Evolutionary conservation across 2,888 invertebrate species (phyloP).

Genomic region (Sarcophaga subvicina): DNA sequence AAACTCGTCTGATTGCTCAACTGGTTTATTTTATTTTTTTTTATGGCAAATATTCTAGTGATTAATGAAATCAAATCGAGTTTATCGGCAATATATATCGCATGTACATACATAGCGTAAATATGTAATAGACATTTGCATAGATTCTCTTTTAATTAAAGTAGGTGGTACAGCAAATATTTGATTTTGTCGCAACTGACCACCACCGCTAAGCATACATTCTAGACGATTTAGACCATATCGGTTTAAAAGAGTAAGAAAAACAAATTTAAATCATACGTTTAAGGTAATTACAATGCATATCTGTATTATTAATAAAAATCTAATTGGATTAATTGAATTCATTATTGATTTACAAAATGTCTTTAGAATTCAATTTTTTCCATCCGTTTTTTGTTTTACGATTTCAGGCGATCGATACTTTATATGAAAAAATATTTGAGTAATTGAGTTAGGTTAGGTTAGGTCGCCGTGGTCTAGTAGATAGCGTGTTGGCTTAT

Average conservation of each 20-base stretch:
- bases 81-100: background rate
- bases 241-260: background rate
- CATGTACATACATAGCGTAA: background rate
- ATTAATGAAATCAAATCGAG: conserved; percentile 49
- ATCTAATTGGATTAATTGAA: too few relatives aligned
- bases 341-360: too few relatives aligned
- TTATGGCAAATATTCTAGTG: conserved; percentile 53
- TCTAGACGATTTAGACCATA: background rate
- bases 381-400: too few relatives aligned
- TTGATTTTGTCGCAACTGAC: conserved; percentile 19
- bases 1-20: conserved; percentile 52
- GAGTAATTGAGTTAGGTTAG: too few relatives aligned
- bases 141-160: conserved; percentile 44
- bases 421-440: too few relatives aligned
- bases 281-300: background rate
- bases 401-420: too few relatives aligned
- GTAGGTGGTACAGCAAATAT: conserved; percentile 29
- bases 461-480: too few relatives aligned
- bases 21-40: conserved; percentile 35
- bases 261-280: background rate
- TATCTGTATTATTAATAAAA: background rate
- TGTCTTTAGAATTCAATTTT: too few relatives aligned
- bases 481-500: too few relatives aligned
- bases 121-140: conserved; percentile 31
- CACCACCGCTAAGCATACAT: too few relatives aligned